A percentile compares a stretch with the other conserved stretches of the same genome.
Conservation (phyloP, 1,140 invertebrate species). For the Reticulitermes speratus region DNA sequence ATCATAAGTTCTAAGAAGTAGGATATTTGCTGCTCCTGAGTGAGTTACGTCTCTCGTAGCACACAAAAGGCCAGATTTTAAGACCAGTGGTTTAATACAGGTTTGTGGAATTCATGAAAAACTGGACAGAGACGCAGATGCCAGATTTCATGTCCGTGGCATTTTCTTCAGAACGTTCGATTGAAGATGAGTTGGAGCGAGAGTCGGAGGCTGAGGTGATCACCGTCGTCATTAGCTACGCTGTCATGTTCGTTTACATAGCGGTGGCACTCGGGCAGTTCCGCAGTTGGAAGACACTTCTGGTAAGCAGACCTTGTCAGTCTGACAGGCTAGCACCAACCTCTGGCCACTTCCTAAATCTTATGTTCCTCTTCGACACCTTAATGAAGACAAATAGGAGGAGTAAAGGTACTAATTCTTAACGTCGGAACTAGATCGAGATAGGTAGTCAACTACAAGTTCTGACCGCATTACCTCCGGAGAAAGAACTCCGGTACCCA, state of each 20-base stretch:
- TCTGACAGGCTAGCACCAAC: no score
- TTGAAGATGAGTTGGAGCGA: conserved; percentile 84
- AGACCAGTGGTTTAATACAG: conserved; percentile 41
- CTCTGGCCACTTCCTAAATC: no score
- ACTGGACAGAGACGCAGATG: conserved; percentile 58
- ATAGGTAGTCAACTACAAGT: no score
- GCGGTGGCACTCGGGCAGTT: conserved; percentile 79
- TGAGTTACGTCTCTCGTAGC: no score
- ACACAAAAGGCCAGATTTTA: neutral
- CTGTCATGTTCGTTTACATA: conserved; percentile 92
- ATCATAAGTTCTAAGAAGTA: no score
- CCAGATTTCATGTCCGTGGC: conserved; percentile 70
- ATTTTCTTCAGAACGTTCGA: conserved; percentile 80
- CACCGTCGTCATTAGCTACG: conserved; percentile 84
- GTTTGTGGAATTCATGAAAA: conserved; percentile 76
- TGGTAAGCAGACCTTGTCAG: conserved; percentile 48
- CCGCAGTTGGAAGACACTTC: conserved; percentile 54
- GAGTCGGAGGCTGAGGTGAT: conserved; percentile 76
- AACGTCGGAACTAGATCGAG: no score
- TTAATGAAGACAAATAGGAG: no score
- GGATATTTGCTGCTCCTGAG: no score
- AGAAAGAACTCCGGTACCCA: no score
- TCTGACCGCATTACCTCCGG: no score
- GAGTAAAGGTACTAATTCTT: no score
- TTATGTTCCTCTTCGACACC: no score